A percentile compares a stretch with the other conserved stretches of the same genome.
Conservation (phyloP, 1,140 invertebrate species). For the Tachypleus tridentatus region DNA sequence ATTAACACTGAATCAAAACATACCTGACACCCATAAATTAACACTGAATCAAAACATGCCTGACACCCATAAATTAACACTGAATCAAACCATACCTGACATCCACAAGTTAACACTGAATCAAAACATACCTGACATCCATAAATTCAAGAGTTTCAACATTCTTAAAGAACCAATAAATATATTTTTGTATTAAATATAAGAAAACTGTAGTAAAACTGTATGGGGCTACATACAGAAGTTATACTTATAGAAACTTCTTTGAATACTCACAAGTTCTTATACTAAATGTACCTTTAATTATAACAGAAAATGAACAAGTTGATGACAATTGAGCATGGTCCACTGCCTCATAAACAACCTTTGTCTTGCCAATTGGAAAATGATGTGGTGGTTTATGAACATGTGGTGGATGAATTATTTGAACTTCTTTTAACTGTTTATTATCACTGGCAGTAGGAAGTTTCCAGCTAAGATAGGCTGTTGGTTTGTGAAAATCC, state of each 20-base stretch:
- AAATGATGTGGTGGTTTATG: slow-evolving; percentile 8
- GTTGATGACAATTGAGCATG: slow-evolving; percentile 4
- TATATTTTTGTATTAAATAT: no score
- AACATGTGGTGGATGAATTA: slow-evolving; percentile 5
- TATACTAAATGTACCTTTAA: slow-evolving; percentile 9
- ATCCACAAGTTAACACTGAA: no score
- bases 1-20: no score
- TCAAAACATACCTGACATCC: no score
- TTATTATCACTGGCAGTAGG: slow-evolving; percentile 8
- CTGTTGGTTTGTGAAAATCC: slow-evolving; percentile 4
- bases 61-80: no score
- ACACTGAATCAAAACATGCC: no score
- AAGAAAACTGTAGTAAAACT: neutral
- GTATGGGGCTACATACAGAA: neutral
- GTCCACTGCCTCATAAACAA: slow-evolving; percentile 17
- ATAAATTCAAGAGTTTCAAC: no score
- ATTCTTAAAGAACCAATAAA: no score
- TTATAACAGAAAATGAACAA: slow-evolving; percentile 13
- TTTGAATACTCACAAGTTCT: neutral
- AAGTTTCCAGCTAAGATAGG: slow-evolving; percentile 3
- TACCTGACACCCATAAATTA: no score
- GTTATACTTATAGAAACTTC: neutral
- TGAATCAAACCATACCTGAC: no score
- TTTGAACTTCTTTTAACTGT: neutral
- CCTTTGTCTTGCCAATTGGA: slow-evolving; percentile 10